Evolutionary conservation across 2,113 vertebrate genomes (phyloP).

Genomic region (Odobenus rosmarus): DNA sequence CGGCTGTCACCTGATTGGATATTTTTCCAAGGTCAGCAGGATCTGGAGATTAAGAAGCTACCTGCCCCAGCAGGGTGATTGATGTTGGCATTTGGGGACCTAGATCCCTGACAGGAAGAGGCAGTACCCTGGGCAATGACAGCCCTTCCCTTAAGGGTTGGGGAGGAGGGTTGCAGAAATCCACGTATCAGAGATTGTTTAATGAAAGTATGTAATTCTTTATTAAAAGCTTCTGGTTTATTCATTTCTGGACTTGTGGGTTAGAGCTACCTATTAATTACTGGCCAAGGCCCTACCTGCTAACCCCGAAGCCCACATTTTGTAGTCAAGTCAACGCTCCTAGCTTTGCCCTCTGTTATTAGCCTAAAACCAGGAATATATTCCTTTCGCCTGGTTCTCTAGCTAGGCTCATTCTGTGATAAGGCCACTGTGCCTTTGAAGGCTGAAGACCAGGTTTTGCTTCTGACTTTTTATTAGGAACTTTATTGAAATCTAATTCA

Average conservation of each 20-base stretch:
- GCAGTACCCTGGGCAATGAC: not conserved
- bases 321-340: not conserved
- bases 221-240: slow-evolving; percentile 58
- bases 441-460: not conserved
- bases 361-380: slow-evolving; percentile 23
- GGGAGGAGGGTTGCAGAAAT: not conserved
- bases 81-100: not conserved
- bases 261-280: slow-evolving; percentile 48
- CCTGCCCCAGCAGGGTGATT: not conserved
- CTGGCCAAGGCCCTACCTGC: not conserved
- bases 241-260: slow-evolving; percentile 35
- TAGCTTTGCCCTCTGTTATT: slow-evolving; percentile 13
- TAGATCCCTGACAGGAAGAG: not conserved
- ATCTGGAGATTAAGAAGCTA: slow-evolving; percentile 54
- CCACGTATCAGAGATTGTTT: not conserved
- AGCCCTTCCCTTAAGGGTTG: not conserved
- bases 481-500: not conserved
- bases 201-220: slow-evolving; percentile 52
- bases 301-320: not conserved
- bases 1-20: slow-evolving; percentile 98
- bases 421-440: not conserved
- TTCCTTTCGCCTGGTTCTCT: not conserved
- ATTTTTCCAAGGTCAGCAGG: slow-evolving; percentile 96
- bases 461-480: not conserved
- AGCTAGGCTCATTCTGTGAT: not conserved